Evolutionary conservation across 2,888 invertebrate genomes (phyloP).

Genomic region (Hypena proboscidalis): DNA sequence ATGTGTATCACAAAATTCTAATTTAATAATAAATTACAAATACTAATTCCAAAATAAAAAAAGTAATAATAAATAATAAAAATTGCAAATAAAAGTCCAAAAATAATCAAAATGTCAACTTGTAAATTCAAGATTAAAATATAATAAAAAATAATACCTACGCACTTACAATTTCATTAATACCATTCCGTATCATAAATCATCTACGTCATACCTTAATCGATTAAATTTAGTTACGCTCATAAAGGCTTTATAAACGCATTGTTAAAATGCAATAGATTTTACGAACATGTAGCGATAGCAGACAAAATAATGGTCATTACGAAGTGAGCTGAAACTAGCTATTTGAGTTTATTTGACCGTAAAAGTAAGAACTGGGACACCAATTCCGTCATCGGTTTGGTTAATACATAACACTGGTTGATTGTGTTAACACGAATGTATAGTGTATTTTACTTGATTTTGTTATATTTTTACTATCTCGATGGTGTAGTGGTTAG

Average conservation of each 20-base stretch:
- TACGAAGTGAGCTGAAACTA: no score
- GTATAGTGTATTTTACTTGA: neutral
- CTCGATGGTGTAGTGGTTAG: no score
- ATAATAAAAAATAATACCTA: no score
- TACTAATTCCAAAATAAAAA: no score
- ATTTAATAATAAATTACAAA: no score
- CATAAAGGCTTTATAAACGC: constrained; percentile 19
- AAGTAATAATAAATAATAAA: no score
- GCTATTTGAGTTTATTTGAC: constrained; percentile 59
- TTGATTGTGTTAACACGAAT: constrained; percentile 26
- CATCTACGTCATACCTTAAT: neutral
- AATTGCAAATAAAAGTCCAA: no score
- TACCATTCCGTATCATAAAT: neutral
- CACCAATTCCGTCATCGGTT: constrained; percentile 64
- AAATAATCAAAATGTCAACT: no score
- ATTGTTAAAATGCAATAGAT: constrained; percentile 40
- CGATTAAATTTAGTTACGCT: constrained; percentile 13
- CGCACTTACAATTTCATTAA: no score
- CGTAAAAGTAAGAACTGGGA: constrained; percentile 61
- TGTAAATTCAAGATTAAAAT: no score
- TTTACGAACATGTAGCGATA: constrained; percentile 31
- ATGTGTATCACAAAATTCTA: no score
- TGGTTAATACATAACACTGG: constrained; percentile 49
- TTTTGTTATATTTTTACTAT: no score
- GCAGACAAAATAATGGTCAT: constrained; percentile 28